Base-by-base conservation (phyloP, 2,888 invertebrate species). In the Athalia cordata region DNA sequence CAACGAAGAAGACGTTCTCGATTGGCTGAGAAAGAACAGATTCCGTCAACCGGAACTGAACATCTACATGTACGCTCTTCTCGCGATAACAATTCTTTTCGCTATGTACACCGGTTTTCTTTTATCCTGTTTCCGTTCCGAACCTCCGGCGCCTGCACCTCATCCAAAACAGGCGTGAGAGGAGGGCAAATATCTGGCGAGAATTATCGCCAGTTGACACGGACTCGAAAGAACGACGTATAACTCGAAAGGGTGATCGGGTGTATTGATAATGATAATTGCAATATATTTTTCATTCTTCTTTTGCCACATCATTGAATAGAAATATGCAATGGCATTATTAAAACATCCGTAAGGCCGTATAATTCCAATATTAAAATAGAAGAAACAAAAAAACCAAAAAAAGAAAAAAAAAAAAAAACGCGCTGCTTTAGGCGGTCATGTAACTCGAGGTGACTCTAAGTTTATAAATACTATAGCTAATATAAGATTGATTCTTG, bases 1-100 rank as follows among this genome's bases (percentile, higher is more conserved):
- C 89, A 94, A 94, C 72, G 97, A 97, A 90, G 93, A 94, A 5
- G 96, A 97, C 89, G 97, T 98, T 15, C 91, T 98, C 81, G 97
- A 97, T 85, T 98, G 98, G 98, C 92, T 98, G 82, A 94, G 97
- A 84, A 98, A 97, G 91, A 97, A 98, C 90, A 93, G 98, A 84
- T 98, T 97, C 92, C 94, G 97, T 74, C 97, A 97, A 87, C 97
- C 98, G 0, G 98, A 98, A 90, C 91, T 98, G 64, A 98, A 97
- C 89, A 94, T 98, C 84, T 98, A 98, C 90, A 98, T 98, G 97
- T 98, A 97, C 90, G 96, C 96, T 74, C 92, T 97, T 85, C 94
- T 97, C 88, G 96, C 97, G 43, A 93, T 98, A 82, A 95, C 96
- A 77, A 92, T 96, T 86, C 95, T 96, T 68, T 98, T 98, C 88